Conservation (phyloP, 2,797 vertebrate genomes). For the Enteromius thamalakanensis region DNA sequence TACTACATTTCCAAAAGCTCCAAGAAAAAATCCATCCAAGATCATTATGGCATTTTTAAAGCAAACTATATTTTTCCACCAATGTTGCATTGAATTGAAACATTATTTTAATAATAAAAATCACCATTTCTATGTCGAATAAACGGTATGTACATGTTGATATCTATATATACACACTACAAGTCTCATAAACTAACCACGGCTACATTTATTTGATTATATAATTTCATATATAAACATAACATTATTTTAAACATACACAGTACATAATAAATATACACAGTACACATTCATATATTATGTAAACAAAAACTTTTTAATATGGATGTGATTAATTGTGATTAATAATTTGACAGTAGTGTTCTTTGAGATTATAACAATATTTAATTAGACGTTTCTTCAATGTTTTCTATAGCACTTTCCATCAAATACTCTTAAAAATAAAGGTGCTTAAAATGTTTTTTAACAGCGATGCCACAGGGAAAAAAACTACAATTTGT, state of each 20-base stretch:
- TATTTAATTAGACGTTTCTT: neutral
- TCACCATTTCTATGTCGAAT: neutral
- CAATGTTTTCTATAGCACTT: neutral
- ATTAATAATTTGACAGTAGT: too few relatives aligned
- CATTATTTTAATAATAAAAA: neutral
- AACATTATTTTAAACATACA: too few relatives aligned
- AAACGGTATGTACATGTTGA: neutral
- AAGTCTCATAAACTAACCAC: neutral
- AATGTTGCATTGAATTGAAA: neutral
- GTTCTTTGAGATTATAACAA: neutral
- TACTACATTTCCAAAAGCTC: neutral
- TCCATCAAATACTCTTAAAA: neutral
- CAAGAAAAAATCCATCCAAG: neutral
- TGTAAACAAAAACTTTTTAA: too few relatives aligned
- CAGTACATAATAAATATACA: too few relatives aligned
- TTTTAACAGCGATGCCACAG: neutral
- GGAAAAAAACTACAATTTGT: neutral
- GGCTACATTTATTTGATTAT: neutral
- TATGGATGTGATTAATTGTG: too few relatives aligned
- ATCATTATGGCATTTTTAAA: neutral
- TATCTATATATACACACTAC: too few relatives aligned
- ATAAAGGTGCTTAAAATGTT: neutral
- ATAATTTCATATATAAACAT: too few relatives aligned
- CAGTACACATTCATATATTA: too few relatives aligned
- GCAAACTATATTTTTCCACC: neutral